phyloP scores from a whole-genome alignment of 1,140 invertebrate genomes.

The Bombus sibiricus region DNA sequence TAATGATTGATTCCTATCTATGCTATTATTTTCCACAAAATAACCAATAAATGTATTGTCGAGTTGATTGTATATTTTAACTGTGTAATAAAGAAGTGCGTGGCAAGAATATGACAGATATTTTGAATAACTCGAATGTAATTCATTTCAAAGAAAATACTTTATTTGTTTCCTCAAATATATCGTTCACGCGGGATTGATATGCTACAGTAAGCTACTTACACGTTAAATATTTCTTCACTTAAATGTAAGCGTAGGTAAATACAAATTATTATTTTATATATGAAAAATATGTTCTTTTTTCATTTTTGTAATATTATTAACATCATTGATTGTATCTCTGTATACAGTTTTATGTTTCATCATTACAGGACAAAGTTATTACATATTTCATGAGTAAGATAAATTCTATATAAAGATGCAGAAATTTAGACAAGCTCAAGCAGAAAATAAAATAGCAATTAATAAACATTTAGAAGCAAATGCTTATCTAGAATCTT shows the following conservation, averaged over 20 bases:
- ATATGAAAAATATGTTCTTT: neutral
- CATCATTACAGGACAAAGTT: neutral
- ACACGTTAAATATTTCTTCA: neutral
- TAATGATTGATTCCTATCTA: neutral
- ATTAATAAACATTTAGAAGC: constrained; percentile 84
- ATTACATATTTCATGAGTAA: neutral
- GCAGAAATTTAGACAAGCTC: constrained; percentile 84
- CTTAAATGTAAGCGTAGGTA: neutral
- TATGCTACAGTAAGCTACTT: neutral
- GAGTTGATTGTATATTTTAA: neutral
- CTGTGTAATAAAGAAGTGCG: neutral
- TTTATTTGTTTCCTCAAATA: neutral
- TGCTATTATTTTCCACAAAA: neutral
- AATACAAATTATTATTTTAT: neutral
- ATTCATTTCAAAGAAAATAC: neutral
- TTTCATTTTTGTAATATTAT: neutral
- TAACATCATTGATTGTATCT: neutral
- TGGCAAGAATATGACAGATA: constrained; percentile 8
- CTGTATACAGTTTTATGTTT: neutral
- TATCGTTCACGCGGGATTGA: neutral
- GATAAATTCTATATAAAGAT: constrained; percentile 60
- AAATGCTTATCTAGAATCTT: constrained; percentile 76
- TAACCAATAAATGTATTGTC: neutral
- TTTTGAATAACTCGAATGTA: constrained; percentile 19
- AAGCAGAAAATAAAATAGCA: constrained; percentile 84